Evolutionary conservation across 2,113 vertebrate genomes (phyloP), one percentile per base, ranked within the genome.

Genomic region (Jacana jacana): DNA sequence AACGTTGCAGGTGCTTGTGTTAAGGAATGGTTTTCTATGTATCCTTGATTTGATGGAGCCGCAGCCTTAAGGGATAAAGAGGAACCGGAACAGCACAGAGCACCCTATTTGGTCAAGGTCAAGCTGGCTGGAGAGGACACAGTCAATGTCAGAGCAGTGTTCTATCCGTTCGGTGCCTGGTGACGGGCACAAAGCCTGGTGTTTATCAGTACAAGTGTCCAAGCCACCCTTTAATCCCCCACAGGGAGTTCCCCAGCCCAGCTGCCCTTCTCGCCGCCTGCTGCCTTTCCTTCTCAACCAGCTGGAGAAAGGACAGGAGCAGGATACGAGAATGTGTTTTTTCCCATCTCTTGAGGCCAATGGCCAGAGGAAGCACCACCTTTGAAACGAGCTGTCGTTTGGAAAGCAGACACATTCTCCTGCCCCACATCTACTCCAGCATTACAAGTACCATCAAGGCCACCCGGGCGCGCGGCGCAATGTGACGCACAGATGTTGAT

Each of bases 401-500:
- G 86, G 86, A 75, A 80, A 90, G 73, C 70, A 84, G 80, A 35
- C 69, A 39, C 69, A 11, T 71, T 65, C 63, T 31, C 44, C 20
- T 17, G 11, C 69, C 69, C 81, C 65, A 49, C 42, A 44, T 37
- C 78, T 64, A 18, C 83, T 88, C 72, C 1, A 2, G 66, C 52
- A n/a, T 78, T 12, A 9, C 60, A 39, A 24, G 37, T 31, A 44
- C 5, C 3, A 31, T 48, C 89, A 60, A 81, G 93, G 95, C 96
- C 91, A 92, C 64, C 79, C 17, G 8, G 77, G 25, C 4, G 7
- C 61, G 33, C 14, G 0, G 17, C 2, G 30, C 89, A 95, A 89
- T 13, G 64, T 91, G 93, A 97, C 84, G 82, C 87, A 64, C 70
- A 93, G 91, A 88, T 95, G 91, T 94, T 96, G 97, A 96, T 95